Evolutionary conservation across 1,140 invertebrate species (phyloP).

Genomic region (Pteromalus puparum): DNA sequence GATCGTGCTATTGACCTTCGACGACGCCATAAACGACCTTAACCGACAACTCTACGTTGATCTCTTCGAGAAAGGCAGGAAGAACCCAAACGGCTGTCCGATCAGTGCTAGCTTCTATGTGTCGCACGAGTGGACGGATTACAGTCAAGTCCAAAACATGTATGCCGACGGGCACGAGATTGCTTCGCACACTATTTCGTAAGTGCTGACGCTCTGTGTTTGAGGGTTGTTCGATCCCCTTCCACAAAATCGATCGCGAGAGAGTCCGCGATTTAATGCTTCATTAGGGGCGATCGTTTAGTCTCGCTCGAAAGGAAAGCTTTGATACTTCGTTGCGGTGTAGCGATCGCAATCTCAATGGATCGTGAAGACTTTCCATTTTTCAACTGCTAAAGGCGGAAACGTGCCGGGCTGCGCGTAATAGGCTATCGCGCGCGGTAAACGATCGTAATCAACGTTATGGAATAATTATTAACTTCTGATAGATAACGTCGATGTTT

Average conservation of each 20-base stretch:
- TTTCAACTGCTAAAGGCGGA: neutral
- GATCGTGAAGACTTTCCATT: neutral
- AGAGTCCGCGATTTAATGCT: constrained; percentile 28
- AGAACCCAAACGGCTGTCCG: constrained; percentile 96
- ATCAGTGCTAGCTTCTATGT: constrained; percentile 98
- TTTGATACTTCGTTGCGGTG: no score
- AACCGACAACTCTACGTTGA: constrained; percentile 93
- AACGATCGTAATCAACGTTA: neutral
- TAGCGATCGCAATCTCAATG: neutral
- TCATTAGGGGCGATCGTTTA: constrained; percentile 22
- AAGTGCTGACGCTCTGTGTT: constrained; percentile 77
- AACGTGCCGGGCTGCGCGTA: no score
- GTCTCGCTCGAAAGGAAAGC: neutral
- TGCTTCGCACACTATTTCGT: constrained; percentile 97
- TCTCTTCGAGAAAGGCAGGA: constrained; percentile 92
- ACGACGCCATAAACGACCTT: constrained; percentile 95
- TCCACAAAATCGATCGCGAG: neutral
- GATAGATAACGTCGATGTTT: no score
- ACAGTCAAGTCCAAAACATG: constrained; percentile 96
- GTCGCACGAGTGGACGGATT: constrained; percentile 98
- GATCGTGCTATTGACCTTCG: constrained; percentile 94
- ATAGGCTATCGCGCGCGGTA: neutral
- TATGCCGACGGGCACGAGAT: constrained; percentile 96
- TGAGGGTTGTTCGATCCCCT: neutral
- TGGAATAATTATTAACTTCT: neutral